Evolutionary conservation across 2,797 vertebrate genomes (phyloP), one percentile per base, ranked within the genome.

Genomic region (Urophycis tenuis): DNA sequence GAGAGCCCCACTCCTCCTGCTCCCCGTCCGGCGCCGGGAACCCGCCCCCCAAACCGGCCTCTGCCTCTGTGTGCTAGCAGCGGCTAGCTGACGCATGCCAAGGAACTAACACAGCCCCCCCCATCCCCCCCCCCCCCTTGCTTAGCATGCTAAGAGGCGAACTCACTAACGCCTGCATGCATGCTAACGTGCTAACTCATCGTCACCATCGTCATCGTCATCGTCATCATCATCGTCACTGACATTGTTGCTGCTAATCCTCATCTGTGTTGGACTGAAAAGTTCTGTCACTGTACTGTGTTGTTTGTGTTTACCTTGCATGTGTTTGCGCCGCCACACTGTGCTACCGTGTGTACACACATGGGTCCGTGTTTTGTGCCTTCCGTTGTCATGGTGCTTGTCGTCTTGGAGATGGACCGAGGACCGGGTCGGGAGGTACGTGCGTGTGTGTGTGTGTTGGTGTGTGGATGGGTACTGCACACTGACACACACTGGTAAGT

Each of bases 381-480:
- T 88, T 81, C 78, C 77, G 39, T 83, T 84, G 6, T 87, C 74
- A 8, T 7, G n/a, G 83, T 90, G 89, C 87, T 81, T 82, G 60
- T 67, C 86, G 60, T 67, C 86, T 76, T 11, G 41, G 74, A 82
- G 71, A 75, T 77, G 77, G 60, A 60, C 67, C 69, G 71, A 39
- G 75, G 74, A 77, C 79, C 76, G 77, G 79, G 14, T 3, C 12
- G 73, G 14, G 60, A 32, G 45, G 69, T 53, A 35, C 41, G 74
- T 74, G 79, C 45, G 75, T 36, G 34, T n/a, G 39, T 49, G 45
- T 30, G 29, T 17, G 14, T 3, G 39, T 41, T 17, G 39, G 6
- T 33, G 45, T 73, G 69, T 69, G 17, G 34, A 36, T 33, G 19
- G 4, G 2, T 41, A 31, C 31, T 34, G 5, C 30, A 31, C 45